Percentiles rank a stretch among this genome's conserved stretches.
Conservation (phyloP, 2,113 vertebrate species). For the Ciconia stormi region DNA sequence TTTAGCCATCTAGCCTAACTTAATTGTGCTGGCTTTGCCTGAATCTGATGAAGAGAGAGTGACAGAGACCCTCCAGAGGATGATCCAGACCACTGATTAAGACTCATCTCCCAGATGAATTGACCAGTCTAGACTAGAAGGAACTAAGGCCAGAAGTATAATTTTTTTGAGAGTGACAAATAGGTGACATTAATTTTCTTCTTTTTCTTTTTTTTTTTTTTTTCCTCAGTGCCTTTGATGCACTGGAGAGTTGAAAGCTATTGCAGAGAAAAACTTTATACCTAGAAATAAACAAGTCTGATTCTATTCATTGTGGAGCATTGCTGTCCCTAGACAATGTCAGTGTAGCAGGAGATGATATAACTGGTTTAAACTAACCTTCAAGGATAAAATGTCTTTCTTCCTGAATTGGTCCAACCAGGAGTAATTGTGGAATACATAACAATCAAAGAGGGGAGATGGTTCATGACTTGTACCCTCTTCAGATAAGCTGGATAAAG, state of each 20-base stretch:
- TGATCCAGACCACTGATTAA: background rate
- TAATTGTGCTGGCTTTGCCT: background rate
- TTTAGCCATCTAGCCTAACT: background rate
- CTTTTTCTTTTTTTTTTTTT: too few relatives aligned
- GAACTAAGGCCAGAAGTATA: background rate
- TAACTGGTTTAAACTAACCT: background rate
- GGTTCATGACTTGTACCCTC: background rate
- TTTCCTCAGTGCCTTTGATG: background rate
- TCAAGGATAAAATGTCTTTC: background rate
- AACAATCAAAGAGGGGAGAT: background rate
- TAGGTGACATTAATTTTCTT: background rate
- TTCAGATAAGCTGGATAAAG: slow-evolving; percentile 5
- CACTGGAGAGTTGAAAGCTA: background rate
- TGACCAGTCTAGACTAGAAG: background rate
- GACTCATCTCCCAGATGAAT: background rate
- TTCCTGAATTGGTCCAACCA: background rate
- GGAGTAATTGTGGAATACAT: background rate
- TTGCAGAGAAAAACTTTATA: background rate
- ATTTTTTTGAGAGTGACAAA: background rate
- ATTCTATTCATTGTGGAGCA: background rate
- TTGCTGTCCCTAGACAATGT: background rate
- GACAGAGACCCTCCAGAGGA: background rate
- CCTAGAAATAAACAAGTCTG: background rate
- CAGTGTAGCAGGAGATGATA: background rate
- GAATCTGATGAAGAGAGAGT: background rate